Base-by-base conservation (phyloP, 2,888 invertebrate species). In the Xanthorhoe designata region DNA sequence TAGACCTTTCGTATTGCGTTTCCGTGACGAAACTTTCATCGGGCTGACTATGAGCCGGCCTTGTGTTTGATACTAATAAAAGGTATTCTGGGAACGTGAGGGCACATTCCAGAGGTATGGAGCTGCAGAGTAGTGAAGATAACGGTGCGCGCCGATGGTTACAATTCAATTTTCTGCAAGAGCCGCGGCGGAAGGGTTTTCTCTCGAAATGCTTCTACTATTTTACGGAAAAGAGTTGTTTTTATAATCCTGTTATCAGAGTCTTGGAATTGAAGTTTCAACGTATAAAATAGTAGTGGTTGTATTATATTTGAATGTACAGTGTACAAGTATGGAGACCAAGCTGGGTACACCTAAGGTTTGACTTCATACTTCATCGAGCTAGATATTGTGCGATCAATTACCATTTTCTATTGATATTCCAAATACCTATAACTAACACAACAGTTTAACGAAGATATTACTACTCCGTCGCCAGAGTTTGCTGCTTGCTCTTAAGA, bases 81-180 rank as follows among this genome's bases (percentile, higher is more conserved):
- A 75, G 70, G 75, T 77, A 74, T 78, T 79, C 76, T 69, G 72
- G 73, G 75, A 71, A 78, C 76, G 80, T 79, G 77, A 77, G 71
- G 78, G 77, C 74, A 77, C 76, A 79, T 81, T 78, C 74, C 77
- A 68, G 72, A 79, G 79, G 77, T 76, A 75, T 75, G 64, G 61
- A 71, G 67, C 64, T 64, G 56, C 52, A 50, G 71, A 73, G 71
- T 68, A 75, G 70, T 76, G 73, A 70, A 79, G 83, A 84, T 81
- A 82, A 81, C 79, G 78, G 77, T 71, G 77, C 75, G 73, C 70
- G 73, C 76, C 70, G 74, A 77, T 82, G 83, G 81, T 84, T 80
- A 87, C 87, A 84, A 88, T 88, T 88, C 84, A 88, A 89, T 88
- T 88, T 88, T 83, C 85, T 84, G 82, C 79, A 50, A 68, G 65